A percentile compares a stretch with the other conserved stretches of the same genome.
phyloP scores from a whole-genome alignment of 2,888 invertebrate genomes.

The Macaria liturata region DNA sequence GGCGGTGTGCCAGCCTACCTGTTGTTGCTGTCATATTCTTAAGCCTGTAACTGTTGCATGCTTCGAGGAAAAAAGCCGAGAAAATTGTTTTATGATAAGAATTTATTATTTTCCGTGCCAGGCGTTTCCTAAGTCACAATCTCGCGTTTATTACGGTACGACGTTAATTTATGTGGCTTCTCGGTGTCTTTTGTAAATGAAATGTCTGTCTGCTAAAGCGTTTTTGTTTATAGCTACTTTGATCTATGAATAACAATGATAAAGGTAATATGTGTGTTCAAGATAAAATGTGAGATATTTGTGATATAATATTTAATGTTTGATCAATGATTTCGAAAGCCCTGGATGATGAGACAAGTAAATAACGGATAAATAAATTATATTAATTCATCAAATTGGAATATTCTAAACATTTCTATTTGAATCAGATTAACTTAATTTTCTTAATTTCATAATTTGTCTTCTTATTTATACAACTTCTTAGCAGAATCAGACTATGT shows the following conservation, averaged over 20 bases:
- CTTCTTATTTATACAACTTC: too few species aligned
- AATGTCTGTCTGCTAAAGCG: constrained; percentile 23
- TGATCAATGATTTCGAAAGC: too few species aligned
- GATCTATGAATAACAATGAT: neutral
- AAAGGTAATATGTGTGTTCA: too few species aligned
- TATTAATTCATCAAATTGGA: too few species aligned
- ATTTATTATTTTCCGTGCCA: constrained; percentile 35
- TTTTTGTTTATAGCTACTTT: constrained; percentile 19
- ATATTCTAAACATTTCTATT: too few species aligned
- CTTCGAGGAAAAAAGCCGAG: constrained; percentile 38
- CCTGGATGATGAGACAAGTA: too few species aligned
- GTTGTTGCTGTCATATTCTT: constrained; percentile 70
- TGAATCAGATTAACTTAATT: too few species aligned
- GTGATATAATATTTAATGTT: too few species aligned
- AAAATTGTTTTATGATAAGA: constrained; percentile 39
- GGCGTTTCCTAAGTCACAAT: constrained; percentile 34
- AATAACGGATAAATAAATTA: too few species aligned
- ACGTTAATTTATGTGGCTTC: constrained; percentile 34
- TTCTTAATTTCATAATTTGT: too few species aligned
- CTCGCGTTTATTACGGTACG: constrained; percentile 31
- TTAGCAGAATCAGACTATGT: too few species aligned
- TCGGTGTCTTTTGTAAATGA: constrained; percentile 32
- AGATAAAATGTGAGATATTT: too few species aligned
- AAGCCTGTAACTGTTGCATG: constrained; percentile 55
- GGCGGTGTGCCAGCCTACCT: constrained; percentile 76